A percentile compares a stretch with the other conserved stretches of the same genome.
Conservation (phyloP, 37 sponge, comb jelly and placozoan genomes). For the Theonella swinhoei region DNA sequence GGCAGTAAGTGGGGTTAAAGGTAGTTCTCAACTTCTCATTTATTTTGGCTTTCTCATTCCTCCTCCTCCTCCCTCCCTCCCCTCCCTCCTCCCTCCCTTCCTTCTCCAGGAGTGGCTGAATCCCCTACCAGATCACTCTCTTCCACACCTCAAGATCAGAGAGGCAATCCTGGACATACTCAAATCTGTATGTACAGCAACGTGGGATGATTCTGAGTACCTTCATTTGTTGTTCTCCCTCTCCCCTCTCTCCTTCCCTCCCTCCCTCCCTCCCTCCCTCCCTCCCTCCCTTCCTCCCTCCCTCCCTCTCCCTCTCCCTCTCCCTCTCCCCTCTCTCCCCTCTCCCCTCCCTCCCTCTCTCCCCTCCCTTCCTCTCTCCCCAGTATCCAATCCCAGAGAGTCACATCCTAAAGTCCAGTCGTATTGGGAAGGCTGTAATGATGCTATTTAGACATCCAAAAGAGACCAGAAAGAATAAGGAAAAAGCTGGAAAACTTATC, state of each 20-base stretch:
- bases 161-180: constrained; percentile 75
- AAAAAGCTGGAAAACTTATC: constrained; percentile 91
- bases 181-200: constrained; percentile 41
- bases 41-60: not conserved
- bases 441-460: constrained; percentile 93
- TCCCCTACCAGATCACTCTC: constrained; percentile 96
- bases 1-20: constrained; percentile 47
- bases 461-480: constrained; percentile 87
- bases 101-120: constrained; percentile 83
- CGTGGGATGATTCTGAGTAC: not conserved
- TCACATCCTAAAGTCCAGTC: constrained; percentile 85
- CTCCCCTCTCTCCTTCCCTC: not conserved
- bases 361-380: not conserved
- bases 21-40: not conserved
- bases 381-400: constrained; percentile 75
- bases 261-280: not conserved
- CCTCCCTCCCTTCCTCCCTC: too few species aligned
- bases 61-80: not conserved
- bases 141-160: constrained; percentile 92
- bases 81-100: not conserved
- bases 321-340: too few species aligned
- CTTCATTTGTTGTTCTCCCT: not conserved
- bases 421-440: constrained; percentile 98
- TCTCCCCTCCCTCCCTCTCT: constrained; percentile 2
- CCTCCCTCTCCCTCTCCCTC: constrained; percentile 9